phyloP scores from a whole-genome alignment of 2,797 vertebrate species.

The Gouania willdenowi region DNA sequence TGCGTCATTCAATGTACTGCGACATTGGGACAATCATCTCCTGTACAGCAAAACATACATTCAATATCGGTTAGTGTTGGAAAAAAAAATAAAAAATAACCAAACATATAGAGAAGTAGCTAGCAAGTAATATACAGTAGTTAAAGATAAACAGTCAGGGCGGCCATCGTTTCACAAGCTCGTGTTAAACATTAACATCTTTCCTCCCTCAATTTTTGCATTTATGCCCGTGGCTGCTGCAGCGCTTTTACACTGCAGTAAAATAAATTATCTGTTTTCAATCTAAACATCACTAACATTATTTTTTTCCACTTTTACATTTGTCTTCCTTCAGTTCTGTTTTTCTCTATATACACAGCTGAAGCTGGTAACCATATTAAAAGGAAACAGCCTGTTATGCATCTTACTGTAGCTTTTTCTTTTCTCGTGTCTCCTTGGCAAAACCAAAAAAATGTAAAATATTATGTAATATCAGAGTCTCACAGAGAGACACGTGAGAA shows the following conservation, averaged over 20 bases:
- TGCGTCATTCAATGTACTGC: conserved; percentile 63
- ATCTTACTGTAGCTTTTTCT: conserved; percentile 31
- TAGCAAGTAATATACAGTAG: conserved; percentile 67
- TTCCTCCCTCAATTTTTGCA: conserved; percentile 21
- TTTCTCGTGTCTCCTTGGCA: conserved; percentile 64
- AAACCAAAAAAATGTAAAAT: conserved; percentile 64
- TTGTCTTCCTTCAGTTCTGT: conserved; percentile 35
- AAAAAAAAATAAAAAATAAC: conserved; percentile 66
- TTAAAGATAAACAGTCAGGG: conserved; percentile 69
- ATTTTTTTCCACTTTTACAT: neutral
- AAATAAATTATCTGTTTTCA: conserved; percentile 25
- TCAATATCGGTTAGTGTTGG: conserved; percentile 80
- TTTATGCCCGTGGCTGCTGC: conserved; percentile 27
- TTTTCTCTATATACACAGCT: conserved; percentile 48
- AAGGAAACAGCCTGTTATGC: conserved; percentile 29
- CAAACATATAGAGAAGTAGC: conserved; percentile 64
- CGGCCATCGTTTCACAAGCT: conserved; percentile 47
- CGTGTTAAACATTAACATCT: conserved; percentile 44
- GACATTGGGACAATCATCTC: conserved; percentile 73
- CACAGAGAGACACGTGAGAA: conserved; percentile 56
- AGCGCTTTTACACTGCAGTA: conserved; percentile 38
- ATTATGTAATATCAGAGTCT: conserved; percentile 30
- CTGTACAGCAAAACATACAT: conserved; percentile 82
- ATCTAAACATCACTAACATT: neutral
- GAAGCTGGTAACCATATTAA: conserved; percentile 42